Percentiles rank a stretch among this genome's conserved stretches.
Evolutionary conservation across 2,797 vertebrate genomes (phyloP).

Genomic region (Pogonophryne albipinna): DNA sequence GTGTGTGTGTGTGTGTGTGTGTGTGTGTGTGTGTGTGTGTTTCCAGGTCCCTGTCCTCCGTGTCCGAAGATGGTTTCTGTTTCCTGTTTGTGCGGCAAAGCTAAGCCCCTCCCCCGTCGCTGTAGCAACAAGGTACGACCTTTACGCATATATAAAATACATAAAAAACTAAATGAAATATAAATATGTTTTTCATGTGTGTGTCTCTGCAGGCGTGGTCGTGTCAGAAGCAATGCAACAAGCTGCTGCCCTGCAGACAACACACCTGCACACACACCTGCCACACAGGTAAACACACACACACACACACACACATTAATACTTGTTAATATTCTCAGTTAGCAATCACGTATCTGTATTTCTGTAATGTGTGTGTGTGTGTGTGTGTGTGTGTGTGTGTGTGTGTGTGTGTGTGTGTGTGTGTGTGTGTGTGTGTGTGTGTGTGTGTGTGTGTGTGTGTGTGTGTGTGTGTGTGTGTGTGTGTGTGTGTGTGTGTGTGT

Average conservation of each 20-base stretch:
- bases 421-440: not conserved
- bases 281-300: slow-evolving; percentile 86
- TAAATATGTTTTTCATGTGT: too few species aligned
- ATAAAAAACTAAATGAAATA: too few species aligned
- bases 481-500: not conserved
- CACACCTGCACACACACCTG: slow-evolving; percentile 90
- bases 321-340: too few species aligned
- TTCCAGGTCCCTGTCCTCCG: slow-evolving; percentile 94
- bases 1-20: too few species aligned
- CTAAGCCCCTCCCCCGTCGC: slow-evolving; percentile 89
- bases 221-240: slow-evolving; percentile 86
- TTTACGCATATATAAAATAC: too few species aligned
- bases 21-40: too few species aligned
- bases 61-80: slow-evolving; percentile 97
- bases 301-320: slow-evolving; percentile 1
- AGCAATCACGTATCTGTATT: too few species aligned
- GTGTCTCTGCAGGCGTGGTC: slow-evolving; percentile 85
- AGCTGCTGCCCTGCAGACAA: slow-evolving; percentile 87
- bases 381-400: too few species aligned
- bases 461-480: not conserved
- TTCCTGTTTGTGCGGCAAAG: slow-evolving; percentile 92
- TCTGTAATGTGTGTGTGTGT: too few species aligned
- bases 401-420: not conserved
- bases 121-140: slow-evolving; percentile 90
- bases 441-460: too few species aligned